Base-by-base conservation (phyloP, 1,140 invertebrate species). In the Acromyrmex echinatior region DNA sequence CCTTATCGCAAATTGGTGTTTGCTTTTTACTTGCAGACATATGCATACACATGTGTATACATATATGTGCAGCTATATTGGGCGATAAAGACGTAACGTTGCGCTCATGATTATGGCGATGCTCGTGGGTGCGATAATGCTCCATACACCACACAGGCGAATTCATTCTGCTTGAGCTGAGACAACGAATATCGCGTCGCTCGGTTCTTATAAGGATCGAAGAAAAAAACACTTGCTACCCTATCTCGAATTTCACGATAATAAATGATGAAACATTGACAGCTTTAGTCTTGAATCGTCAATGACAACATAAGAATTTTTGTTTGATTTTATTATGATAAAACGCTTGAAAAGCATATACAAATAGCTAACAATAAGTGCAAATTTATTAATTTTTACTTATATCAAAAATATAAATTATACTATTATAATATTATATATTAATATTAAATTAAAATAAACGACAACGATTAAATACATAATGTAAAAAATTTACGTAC, bases 91-190 rank as follows among this genome's bases (percentile, higher is more conserved):
- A 88, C 58, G 51, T 87, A 87, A 88, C 68, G 66, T 51, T 51
- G 74, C 74, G 18, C 21, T 58, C 87, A 9, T 45, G 85, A 80
- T 88, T 88, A 87, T 73, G 76, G 87, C 10, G 28, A 66, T 87
- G 74, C 76, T 88, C 87, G 87, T 88, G 76, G 85, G 85, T 88
- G 85, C 66, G 85, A 87, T 87, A 80, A 88, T 66, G 58, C 35
- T 73, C 25, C 87, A 56, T 35, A 49, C 58, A 35, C 3, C 65
- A 14, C 35, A 16, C 81, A 18, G 35, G 16, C 74, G 51, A 87
- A 80, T 87, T 60, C 76, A 80, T 73, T 88, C 60, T n/a, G 74
- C 39, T 49, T 51, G 76, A 68, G 16, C 21, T 28, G 81, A 66
- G 56, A 28, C 53, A 21, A 62, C 35, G 35, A 65, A 51, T 56